Base-by-base conservation (phyloP, 2,888 invertebrate genomes). In the Noctua janthe region DNA sequence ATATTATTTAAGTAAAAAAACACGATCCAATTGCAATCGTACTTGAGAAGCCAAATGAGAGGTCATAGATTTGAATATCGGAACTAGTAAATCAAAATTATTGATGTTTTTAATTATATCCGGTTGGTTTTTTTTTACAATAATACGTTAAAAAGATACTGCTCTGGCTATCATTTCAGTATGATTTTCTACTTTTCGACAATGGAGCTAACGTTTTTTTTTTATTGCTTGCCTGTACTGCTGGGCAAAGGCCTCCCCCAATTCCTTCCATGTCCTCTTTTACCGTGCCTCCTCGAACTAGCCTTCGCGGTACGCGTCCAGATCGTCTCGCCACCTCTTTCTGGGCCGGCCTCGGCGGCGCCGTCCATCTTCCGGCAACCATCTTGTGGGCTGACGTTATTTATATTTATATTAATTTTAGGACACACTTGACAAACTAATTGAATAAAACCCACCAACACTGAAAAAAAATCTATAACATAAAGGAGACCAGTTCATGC, bases 61-160 rank as follows among this genome's bases (percentile, higher is more conserved):
- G 64, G 79, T 79, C 70, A 56, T 13, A 29, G 69, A 79, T 71
- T 79, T 80, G 23, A 71, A 80, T 51, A 29, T 20, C 49, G 56
- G 80, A 80, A 49, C 20, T 71, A 51, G 23, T 80, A 13, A 70
- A 23, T 78, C 13, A 59, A 59, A n/a, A 29, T 2, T 23, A 66
- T 64, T 11, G 0, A n/a, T 29, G 13, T 39, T 47, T 29, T 47
- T 7, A 10, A 54, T 43, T 54, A 71, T n/a, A 11, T n/a, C 64
- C 13, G 29, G 20, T 56, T 3, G 29, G 29, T 35, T 17, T 35
- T 17, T 54, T 62, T 29, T 66, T 51, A 43, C 29, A 43, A 15
- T n/a, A 29, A 78, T 47, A 8, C n/a, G 17, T 29, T 29, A 29
- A 29, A 49, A 49, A 49, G 3, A 39, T 6, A 35, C 7, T 4